phyloP scores from a whole-genome alignment of 1,140 invertebrate genomes.

The Lepidostoma basale region DNA sequence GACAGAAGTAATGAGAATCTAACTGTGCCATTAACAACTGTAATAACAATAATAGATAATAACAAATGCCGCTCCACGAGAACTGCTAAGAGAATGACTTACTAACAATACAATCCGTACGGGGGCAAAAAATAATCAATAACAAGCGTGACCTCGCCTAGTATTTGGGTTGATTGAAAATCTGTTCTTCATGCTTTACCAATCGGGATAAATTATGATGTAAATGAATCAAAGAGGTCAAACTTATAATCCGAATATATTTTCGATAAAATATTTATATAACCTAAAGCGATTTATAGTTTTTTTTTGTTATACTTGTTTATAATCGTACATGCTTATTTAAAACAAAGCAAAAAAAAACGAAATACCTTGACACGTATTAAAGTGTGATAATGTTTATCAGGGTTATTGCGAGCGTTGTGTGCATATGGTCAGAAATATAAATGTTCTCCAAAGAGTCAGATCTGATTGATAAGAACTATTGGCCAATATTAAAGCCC shows the following conservation, averaged over 20 bases:
- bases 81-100: constrained; percentile 15
- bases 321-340: no score
- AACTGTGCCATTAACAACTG: constrained; percentile 23
- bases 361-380: no score
- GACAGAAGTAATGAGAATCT: constrained; percentile 19
- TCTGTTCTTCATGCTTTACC: neutral
- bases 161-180: constrained; percentile 7
- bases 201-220: neutral
- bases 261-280: no score
- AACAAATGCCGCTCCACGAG: constrained; percentile 1
- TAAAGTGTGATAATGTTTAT: no score
- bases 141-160: neutral
- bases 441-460: no score
- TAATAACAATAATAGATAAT: constrained; percentile 24
- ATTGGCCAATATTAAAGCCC: no score
- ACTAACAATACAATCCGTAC: constrained; percentile 10
- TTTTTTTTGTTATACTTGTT: neutral
- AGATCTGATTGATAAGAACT: no score
- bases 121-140: constrained; percentile 23
- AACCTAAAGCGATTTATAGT: neutral
- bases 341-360: no score
- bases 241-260: no score
- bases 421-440: no score
- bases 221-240: neutral
- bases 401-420: no score